Evolutionary conservation across 2,797 vertebrate species (phyloP).

Genomic region (Phaenicophaeus curvirostris): DNA sequence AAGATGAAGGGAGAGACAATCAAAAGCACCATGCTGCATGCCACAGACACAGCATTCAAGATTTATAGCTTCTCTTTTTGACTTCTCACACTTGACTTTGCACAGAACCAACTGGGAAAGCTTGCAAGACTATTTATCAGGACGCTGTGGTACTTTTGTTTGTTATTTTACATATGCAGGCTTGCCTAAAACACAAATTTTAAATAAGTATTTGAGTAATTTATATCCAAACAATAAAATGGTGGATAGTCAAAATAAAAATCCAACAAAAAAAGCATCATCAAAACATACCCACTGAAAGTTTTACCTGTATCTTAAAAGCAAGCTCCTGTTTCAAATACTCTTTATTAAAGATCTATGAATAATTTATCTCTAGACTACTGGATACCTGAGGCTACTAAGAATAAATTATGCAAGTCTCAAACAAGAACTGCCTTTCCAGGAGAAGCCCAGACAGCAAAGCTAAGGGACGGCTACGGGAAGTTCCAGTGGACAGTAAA

Average conservation of each 20-base stretch:
- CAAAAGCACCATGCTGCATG: neutral
- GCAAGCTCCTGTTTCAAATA: neutral
- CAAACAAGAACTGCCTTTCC: neutral
- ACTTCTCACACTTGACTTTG: neutral
- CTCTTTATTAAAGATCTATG: neutral
- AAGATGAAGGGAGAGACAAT: neutral
- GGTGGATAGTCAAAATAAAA: neutral
- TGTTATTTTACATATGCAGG: neutral
- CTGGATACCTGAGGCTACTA: neutral
- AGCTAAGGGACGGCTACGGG: neutral
- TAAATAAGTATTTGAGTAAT: neutral
- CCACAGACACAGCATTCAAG: neutral
- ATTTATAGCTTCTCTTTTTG: neutral
- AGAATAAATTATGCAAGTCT: neutral
- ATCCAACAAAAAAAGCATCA: neutral
- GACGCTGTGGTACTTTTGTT: neutral
- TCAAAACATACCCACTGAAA: neutral
- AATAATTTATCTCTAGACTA: conserved; percentile 36
- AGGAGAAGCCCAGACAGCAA: neutral
- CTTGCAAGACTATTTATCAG: neutral
- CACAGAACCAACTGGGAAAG: neutral
- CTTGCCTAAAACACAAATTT: neutral
- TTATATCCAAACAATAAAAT: neutral
- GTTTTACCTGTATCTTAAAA: neutral
- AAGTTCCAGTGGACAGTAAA: neutral